Conservation (phyloP, 2,888 invertebrate species). For the Epistrophe grossulariae region DNA sequence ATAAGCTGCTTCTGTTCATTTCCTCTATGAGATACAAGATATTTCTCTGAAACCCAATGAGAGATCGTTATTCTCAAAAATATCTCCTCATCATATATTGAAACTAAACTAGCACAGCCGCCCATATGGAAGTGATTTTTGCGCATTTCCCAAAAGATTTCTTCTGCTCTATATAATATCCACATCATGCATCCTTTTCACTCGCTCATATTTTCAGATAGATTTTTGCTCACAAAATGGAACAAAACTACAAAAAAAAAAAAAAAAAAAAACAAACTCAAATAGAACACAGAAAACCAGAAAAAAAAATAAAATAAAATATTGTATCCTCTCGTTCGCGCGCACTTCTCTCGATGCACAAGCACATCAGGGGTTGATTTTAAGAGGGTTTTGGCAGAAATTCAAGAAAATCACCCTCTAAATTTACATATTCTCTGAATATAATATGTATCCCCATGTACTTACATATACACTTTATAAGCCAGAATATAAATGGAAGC, state of each 20-base stretch:
- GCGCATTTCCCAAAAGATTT: constrained; percentile 75
- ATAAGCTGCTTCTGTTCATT: constrained; percentile 51
- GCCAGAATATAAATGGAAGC: constrained; percentile 8
- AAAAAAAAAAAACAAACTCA: constrained; percentile 17
- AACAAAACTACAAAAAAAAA: not conserved
- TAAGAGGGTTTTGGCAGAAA: constrained; percentile 77
- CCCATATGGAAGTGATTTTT: constrained; percentile 69
- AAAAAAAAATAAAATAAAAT: constrained; percentile 33
- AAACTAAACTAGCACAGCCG: constrained; percentile 44
- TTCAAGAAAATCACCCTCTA: constrained; percentile 77
- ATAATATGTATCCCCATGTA: constrained; percentile 43
- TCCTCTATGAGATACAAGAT: constrained; percentile 69
- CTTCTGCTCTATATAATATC: constrained; percentile 32
- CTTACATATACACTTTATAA: constrained; percentile 12
- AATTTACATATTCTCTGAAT: constrained; percentile 68
- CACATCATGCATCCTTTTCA: constrained; percentile 71
- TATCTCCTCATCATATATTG: constrained; percentile 21
- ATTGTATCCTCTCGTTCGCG: constrained; percentile 60
- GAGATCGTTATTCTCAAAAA: constrained; percentile 71
- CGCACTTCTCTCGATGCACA: constrained; percentile 58
- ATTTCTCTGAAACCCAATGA: constrained; percentile 70
- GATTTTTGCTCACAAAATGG: constrained; percentile 48
- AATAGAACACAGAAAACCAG: constrained; percentile 50
- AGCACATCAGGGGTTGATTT: constrained; percentile 61
- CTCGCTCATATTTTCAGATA: constrained; percentile 69